Conservation (phyloP, 2,113 vertebrate genomes). For the Nesogale talazaci region DNA sequence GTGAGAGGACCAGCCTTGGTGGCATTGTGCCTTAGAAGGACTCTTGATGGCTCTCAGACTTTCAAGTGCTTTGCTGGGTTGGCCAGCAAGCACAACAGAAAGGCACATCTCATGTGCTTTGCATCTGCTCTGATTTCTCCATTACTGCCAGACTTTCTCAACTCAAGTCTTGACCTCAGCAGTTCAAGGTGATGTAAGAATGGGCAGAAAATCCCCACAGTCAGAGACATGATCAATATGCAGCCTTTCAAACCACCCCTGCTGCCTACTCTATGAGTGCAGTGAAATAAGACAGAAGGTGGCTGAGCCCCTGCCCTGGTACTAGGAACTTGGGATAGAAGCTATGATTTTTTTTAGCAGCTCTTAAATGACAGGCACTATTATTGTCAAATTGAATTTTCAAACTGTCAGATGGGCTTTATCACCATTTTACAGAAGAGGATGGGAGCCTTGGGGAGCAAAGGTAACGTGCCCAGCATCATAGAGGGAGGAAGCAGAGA, state of each 20-base stretch:
- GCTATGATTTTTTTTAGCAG: not conserved
- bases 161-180: not conserved
- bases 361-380: not conserved
- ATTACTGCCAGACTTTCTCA: not conserved
- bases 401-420: not conserved
- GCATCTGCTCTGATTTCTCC: not conserved
- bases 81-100: not conserved
- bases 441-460: not conserved
- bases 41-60: not conserved
- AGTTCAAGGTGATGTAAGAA: not conserved
- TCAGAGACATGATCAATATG: not conserved
- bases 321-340: not conserved
- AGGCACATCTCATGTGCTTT: not conserved
- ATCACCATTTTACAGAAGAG: not conserved
- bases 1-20: not conserved
- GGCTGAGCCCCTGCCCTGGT: not conserved
- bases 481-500: not conserved
- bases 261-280: too few species aligned
- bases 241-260: not conserved
- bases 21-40: not conserved
- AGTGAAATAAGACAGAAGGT: not conserved
- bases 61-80: not conserved
- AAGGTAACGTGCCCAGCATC: not conserved
- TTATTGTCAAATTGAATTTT: constrained; percentile 24
- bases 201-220: not conserved